Percentiles rank a stretch among this genome's conserved stretches.
Evolutionary conservation across 2,113 vertebrate genomes (phyloP).

Genomic region (Coturnix japonica): DNA sequence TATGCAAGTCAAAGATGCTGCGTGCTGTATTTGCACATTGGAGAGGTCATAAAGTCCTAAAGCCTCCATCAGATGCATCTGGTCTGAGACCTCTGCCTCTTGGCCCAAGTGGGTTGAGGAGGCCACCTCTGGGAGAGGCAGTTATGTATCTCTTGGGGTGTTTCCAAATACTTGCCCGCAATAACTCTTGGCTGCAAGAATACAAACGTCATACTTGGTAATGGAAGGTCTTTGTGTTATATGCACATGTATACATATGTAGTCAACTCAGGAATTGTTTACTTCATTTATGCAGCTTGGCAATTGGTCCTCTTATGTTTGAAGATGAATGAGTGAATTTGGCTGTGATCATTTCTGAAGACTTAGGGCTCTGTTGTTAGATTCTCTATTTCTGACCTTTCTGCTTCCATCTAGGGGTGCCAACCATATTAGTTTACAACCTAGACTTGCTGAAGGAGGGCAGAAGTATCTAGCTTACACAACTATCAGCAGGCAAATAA

Average conservation of each 20-base stretch:
- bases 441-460: background rate
- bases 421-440: background rate
- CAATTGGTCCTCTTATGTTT: background rate
- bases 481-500: background rate
- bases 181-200: no score
- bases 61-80: background rate
- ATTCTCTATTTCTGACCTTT: background rate
- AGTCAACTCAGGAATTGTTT: background rate
- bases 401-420: background rate
- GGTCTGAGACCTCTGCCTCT: fast-evolving
- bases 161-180: background rate
- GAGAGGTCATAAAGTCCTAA: background rate
- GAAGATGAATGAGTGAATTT: background rate
- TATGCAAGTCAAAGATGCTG: background rate
- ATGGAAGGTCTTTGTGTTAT: background rate
- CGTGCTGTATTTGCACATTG: fast-evolving
- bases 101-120: background rate
- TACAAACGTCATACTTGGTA: background rate
- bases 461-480: background rate
- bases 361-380: background rate
- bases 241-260: background rate
- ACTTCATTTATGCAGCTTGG: background rate
- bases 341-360: background rate
- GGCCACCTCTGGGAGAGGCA: background rate
- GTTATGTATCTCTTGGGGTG: fast-evolving